Evolutionary conservation across 2,888 invertebrate genomes (phyloP).

Genomic region (Archaeoteleia sp.): DNA sequence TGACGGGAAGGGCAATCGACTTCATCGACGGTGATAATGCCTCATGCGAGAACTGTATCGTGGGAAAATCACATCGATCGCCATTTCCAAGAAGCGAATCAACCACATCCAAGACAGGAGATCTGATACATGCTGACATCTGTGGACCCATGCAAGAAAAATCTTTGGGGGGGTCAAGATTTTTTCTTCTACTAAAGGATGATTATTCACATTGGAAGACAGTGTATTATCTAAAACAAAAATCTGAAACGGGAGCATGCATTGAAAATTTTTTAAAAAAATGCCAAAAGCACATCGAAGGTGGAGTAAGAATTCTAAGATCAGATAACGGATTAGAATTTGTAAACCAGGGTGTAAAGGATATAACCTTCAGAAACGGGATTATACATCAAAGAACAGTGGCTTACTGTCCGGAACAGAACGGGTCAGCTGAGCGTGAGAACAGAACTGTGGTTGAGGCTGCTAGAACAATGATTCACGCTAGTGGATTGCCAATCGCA

Average conservation of each 20-base stretch:
- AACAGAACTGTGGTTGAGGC: conserved; percentile 6
- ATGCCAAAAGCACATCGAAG: neutral
- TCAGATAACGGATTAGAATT: conserved; percentile 1
- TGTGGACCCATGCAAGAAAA: conserved; percentile 42
- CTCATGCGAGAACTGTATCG: neutral
- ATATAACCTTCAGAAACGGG: neutral
- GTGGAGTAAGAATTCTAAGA: neutral
- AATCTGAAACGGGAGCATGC: conserved; percentile 24
- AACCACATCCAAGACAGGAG: conserved; percentile 6
- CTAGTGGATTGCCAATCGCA: neutral
- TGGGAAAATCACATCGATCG: neutral
- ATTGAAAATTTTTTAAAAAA: conserved; percentile 10
- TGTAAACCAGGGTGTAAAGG: neutral
- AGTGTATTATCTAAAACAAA: conserved; percentile 37
- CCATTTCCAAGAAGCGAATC: neutral
- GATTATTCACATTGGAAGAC: conserved; percentile 34
- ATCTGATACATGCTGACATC: conserved; percentile 41
- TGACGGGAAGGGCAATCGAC: neutral
- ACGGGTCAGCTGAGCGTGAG: conserved; percentile 14
- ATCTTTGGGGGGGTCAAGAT: conserved; percentile 30
- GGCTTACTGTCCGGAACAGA: conserved; percentile 11
- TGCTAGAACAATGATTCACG: conserved; percentile 6
- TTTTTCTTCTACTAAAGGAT: conserved; percentile 44
- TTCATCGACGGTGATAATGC: neutral
- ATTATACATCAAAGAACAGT: conserved; percentile 12